Percentiles rank a stretch among this genome's conserved stretches.
Evolutionary conservation across 2,888 invertebrate genomes (phyloP).

Genomic region (Didymodactylos carnosus): DNA sequence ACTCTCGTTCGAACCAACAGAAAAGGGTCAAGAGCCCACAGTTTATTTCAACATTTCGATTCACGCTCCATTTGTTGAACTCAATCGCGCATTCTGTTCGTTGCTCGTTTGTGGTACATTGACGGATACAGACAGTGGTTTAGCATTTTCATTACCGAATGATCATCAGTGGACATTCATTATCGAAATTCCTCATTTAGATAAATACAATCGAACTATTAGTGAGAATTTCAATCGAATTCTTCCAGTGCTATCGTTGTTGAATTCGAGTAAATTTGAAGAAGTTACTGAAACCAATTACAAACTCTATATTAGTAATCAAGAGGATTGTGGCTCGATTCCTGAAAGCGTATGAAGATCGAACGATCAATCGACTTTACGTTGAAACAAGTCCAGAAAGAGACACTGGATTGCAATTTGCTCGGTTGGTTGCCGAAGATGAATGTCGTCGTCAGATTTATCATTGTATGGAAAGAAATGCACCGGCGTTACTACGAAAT

Average conservation of each 20-base stretch:
- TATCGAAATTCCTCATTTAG: background rate
- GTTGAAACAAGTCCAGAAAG: too few relatives aligned
- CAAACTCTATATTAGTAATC: too few relatives aligned
- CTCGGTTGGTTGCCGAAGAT: background rate
- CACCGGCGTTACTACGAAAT: background rate
- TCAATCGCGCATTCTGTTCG: background rate
- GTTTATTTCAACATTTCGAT: background rate
- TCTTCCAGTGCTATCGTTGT: background rate
- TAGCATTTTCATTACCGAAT: background rate
- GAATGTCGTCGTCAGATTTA: background rate
- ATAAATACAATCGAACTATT: background rate
- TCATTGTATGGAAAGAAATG: background rate
- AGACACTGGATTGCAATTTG: background rate
- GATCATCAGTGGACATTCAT: background rate
- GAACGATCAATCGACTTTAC: too few relatives aligned
- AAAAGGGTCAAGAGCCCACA: background rate
- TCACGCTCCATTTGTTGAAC: background rate
- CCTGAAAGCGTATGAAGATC: too few relatives aligned
- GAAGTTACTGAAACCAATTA: too few relatives aligned
- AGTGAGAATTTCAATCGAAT: background rate
- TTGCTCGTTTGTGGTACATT: background rate
- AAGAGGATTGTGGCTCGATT: too few relatives aligned
- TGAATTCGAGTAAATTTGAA: too few relatives aligned
- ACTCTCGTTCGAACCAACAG: background rate
- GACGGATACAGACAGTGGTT: background rate